phyloP scores from a whole-genome alignment of 2,888 invertebrate genomes.

The Cryptocheilus praepositus region DNA sequence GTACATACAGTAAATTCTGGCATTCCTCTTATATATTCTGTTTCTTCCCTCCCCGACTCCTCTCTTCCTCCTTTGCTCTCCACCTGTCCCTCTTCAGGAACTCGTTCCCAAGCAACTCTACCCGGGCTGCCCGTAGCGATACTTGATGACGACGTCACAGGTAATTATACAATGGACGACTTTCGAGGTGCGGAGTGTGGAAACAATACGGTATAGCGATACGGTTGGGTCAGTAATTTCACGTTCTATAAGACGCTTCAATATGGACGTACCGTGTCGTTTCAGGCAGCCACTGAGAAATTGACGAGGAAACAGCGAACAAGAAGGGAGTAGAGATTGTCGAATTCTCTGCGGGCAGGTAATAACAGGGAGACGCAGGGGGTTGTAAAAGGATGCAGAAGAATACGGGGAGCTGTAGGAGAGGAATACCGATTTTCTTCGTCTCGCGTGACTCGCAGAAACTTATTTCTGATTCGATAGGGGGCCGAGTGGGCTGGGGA shows the following conservation, averaged over 20 bases:
- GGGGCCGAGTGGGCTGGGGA: background rate
- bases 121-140: constrained; percentile 23
- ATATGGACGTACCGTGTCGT: background rate
- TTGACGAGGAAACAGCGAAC: background rate
- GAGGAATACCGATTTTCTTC: constrained; percentile 28
- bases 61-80: background rate
- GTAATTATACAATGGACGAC: constrained; percentile 29
- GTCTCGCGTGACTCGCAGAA: constrained; percentile 36
- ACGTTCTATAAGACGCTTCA: background rate
- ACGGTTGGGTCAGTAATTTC: too few relatives aligned
- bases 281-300: background rate
- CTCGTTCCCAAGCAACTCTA: constrained; percentile 15
- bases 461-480: constrained; percentile 41
- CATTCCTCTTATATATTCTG: too few relatives aligned
- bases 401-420: background rate
- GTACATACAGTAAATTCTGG: background rate
- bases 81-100: background rate
- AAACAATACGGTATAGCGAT: too few relatives aligned
- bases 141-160: constrained; percentile 33
- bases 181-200: background rate
- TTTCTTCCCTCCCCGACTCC: too few relatives aligned
- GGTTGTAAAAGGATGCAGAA: too few relatives aligned
- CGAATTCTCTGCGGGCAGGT: too few relatives aligned
- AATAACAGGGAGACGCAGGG: too few relatives aligned
- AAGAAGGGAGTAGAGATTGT: background rate